Evolutionary conservation across 1,140 invertebrate genomes (phyloP).

Genomic region (Psilanteris sp.): DNA sequence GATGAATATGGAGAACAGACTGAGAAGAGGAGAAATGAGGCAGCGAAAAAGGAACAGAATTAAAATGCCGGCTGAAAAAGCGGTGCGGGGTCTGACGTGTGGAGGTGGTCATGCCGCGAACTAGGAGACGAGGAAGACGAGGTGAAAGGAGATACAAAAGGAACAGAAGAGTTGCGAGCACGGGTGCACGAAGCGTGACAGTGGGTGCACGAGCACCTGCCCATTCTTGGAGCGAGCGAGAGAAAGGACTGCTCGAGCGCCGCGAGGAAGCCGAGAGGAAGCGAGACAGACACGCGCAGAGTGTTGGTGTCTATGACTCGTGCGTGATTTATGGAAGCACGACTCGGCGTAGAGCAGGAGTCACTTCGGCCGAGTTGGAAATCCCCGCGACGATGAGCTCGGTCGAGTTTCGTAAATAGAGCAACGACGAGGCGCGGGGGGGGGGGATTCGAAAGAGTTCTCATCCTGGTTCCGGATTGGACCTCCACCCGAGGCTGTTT

Average conservation of each 20-base stretch:
- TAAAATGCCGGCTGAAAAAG: slow-evolving; percentile 75
- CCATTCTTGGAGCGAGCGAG: slow-evolving; percentile 69
- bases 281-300: not conserved
- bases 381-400: slow-evolving; percentile 6
- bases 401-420: slow-evolving; percentile 30
- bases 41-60: slow-evolving; percentile 68
- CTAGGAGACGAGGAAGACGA: slow-evolving; percentile 55
- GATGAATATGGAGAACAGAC: slow-evolving; percentile 49
- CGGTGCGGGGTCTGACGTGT: slow-evolving; percentile 48
- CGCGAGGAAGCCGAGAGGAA: slow-evolving; percentile 9
- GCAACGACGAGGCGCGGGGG: too few relatives aligned
- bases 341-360: slow-evolving; percentile 60
- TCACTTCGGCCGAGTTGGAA: slow-evolving; percentile 23
- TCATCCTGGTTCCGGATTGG: slow-evolving; percentile 11
- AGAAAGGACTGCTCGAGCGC: slow-evolving; percentile 7
- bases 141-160: slow-evolving; percentile 52
- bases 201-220: slow-evolving; percentile 78
- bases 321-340: slow-evolving; percentile 75
- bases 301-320: slow-evolving; percentile 36
- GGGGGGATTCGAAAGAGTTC: too few relatives aligned
- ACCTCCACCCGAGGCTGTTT: too few relatives aligned
- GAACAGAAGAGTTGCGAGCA: slow-evolving; percentile 72
- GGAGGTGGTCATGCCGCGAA: slow-evolving; percentile 41
- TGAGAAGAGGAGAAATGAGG: slow-evolving; percentile 29
- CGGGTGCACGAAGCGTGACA: slow-evolving; percentile 79